Conservation (phyloP, 2,888 invertebrate species). For the Alitta virens region DNA sequence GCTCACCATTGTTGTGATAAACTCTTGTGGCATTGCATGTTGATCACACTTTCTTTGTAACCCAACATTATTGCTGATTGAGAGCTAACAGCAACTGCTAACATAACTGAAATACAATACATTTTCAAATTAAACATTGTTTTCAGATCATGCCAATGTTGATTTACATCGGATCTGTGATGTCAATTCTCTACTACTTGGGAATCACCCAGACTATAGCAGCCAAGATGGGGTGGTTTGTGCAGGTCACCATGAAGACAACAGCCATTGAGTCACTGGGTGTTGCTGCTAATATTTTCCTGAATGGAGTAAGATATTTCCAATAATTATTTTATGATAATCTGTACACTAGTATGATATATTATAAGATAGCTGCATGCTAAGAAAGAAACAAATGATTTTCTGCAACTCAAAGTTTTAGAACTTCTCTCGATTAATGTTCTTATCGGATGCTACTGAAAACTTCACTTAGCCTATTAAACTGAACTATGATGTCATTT, state of each 20-base stretch:
- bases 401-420: not conserved
- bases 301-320: conserved; percentile 76
- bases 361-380: no score
- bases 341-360: not conserved
- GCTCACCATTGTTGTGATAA: no score
- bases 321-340: not conserved
- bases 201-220: conserved; percentile 86
- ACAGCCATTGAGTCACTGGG: conserved; percentile 93
- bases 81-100: no score
- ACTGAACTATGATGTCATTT: no score
- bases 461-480: no score
- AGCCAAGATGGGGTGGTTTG: conserved; percentile 74
- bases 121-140: no score
- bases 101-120: no score
- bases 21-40: no score
- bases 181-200: conserved; percentile 83
- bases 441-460: no score
- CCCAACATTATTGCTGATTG: no score
- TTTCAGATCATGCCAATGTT: conserved; percentile 74
- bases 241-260: conserved; percentile 71
- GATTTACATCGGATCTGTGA: conserved; percentile 88
- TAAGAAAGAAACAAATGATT: not conserved
- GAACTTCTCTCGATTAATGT: not conserved
- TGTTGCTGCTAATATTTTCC: conserved; percentile 87
- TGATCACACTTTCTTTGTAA: no score